Evolutionary conservation across 2,113 vertebrate genomes (phyloP).

Genomic region (Callocephalon fimbriatum): DNA sequence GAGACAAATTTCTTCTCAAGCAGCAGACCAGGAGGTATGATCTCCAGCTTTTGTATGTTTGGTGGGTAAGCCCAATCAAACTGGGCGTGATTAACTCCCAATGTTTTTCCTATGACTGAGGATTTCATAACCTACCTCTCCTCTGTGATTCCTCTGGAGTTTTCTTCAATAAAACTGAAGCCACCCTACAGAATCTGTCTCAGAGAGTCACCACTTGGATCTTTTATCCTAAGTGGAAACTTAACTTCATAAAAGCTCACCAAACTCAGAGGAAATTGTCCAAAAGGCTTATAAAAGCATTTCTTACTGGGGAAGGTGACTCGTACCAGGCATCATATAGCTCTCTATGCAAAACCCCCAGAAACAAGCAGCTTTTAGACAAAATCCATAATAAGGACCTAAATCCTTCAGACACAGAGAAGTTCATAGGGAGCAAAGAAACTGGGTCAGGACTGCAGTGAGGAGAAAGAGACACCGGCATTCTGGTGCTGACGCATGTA

Average conservation of each 20-base stretch:
- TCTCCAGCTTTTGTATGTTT: not conserved
- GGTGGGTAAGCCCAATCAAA: not conserved
- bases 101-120: not conserved
- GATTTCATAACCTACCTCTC: not conserved
- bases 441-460: not conserved
- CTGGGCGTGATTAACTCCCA: not conserved
- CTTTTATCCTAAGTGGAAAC: not conserved
- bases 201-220: not conserved
- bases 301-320: not conserved
- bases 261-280: not conserved
- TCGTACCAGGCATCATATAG: not conserved
- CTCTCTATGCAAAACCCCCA: not conserved
- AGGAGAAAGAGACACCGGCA: not conserved
- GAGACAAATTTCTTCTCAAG: not conserved
- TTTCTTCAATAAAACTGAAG: not conserved
- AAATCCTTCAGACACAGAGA: not conserved
- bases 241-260: not conserved
- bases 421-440: not conserved
- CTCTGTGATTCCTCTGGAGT: not conserved
- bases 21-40: not conserved
- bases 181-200: not conserved
- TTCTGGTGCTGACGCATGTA: not conserved
- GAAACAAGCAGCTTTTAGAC: not conserved
- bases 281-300: not conserved
- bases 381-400: not conserved